Evolutionary conservation across 2,113 vertebrate species (phyloP).

Genomic region (Pagrus major): DNA sequence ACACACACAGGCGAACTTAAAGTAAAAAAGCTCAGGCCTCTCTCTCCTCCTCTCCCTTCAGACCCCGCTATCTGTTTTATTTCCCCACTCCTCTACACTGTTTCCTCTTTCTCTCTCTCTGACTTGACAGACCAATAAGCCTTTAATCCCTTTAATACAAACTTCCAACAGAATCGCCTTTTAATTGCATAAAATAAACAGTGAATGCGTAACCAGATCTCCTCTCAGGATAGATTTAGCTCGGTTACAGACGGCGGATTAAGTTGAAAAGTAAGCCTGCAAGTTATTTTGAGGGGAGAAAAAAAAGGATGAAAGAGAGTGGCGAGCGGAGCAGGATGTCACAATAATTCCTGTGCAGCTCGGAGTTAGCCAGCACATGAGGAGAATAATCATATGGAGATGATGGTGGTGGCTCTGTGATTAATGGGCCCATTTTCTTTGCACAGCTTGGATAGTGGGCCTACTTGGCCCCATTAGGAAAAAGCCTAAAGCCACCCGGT

Average conservation of each 20-base stretch:
- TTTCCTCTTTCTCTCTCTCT: conserved; percentile 40
- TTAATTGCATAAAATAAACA: conserved; percentile 75
- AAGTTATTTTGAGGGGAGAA: conserved; percentile 53
- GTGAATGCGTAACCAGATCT: conserved; percentile 56
- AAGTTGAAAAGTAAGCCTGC: conserved; percentile 67
- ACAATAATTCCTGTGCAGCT: conserved; percentile 66
- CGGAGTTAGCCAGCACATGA: conserved; percentile 66
- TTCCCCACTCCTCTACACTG: conserved; percentile 28
- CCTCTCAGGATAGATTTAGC: conserved; percentile 69
- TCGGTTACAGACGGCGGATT: conserved; percentile 61
- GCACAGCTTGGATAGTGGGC: conserved; percentile 78
- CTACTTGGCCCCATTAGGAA: conserved; percentile 81
- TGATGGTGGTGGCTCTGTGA: conserved; percentile 77
- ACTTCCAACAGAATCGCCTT: conserved; percentile 73
- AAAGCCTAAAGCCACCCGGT: conserved; percentile 74
- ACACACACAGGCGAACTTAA: conserved; percentile 42
- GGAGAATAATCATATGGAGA: conserved; percentile 80
- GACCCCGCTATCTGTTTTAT: conserved; percentile 21
- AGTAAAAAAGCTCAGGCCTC: conserved; percentile 42
- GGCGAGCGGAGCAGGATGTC: conserved; percentile 47
- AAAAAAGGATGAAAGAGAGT: conserved; percentile 38
- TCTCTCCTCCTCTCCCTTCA: conserved; percentile 22
- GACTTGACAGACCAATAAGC: conserved; percentile 68
- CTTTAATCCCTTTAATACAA: conserved; percentile 74
- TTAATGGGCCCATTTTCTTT: conserved; percentile 81